Evolutionary conservation across 2,797 vertebrate species (phyloP).

Genomic region (Menidia menidia): DNA sequence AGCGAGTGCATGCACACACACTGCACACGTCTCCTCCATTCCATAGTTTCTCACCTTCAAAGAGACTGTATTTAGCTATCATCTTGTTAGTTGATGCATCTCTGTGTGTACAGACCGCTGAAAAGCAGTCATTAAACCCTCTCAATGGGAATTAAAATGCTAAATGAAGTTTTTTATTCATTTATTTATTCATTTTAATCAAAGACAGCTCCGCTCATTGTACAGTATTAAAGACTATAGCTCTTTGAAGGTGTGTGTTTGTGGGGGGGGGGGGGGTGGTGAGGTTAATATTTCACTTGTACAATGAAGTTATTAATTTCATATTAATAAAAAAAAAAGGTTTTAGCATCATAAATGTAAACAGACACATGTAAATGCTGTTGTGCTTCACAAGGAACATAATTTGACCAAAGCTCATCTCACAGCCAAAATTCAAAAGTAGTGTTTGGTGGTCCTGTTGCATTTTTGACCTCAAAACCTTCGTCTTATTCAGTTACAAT

Average conservation of each 20-base stretch:
- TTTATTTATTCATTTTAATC: neutral
- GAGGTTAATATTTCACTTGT: neutral
- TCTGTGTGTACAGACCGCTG: slow-evolving; percentile 49
- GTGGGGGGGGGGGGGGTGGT: neutral
- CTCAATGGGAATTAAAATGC: slow-evolving; percentile 43
- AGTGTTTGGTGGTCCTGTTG: neutral
- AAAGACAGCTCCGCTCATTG: slow-evolving; percentile 17
- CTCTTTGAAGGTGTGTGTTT: neutral
- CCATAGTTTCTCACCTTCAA: slow-evolving; percentile 47
- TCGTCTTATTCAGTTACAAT: neutral
- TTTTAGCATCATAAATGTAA: neutral
- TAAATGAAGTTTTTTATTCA: slow-evolving; percentile 15
- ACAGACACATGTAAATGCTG: neutral
- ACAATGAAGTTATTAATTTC: neutral
- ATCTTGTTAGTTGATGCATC: slow-evolving; percentile 33
- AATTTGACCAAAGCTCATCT: too few relatives aligned
- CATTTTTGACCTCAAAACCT: neutral
- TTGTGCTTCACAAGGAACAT: too few relatives aligned
- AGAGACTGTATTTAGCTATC: slow-evolving; percentile 50
- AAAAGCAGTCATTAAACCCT: slow-evolving; percentile 50
- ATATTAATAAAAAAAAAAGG: neutral
- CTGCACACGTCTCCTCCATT: neutral
- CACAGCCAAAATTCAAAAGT: too few relatives aligned
- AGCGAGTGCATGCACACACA: slow-evolving; percentile 14
- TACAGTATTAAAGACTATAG: slow-evolving; percentile 1